phyloP scores from a whole-genome alignment of 2,888 invertebrate species.

The Hirtodrosophila alboralis region DNA sequence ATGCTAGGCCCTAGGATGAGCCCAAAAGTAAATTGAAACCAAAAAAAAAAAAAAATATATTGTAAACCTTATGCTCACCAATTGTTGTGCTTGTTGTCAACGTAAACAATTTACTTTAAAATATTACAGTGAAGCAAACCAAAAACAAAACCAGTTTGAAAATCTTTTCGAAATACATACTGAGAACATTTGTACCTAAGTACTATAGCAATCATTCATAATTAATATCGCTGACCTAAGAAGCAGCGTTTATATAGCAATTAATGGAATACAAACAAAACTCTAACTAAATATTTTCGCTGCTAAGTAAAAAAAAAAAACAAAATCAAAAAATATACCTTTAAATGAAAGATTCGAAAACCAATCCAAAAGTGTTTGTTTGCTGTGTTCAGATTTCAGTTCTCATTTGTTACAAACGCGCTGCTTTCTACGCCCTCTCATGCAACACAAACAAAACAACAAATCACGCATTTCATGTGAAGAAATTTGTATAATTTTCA shows the following conservation, averaged over 20 bases:
- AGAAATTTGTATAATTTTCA: constrained; percentile 23
- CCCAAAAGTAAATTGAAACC: constrained; percentile 11
- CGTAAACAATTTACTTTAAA: constrained; percentile 58
- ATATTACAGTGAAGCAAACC: constrained; percentile 34
- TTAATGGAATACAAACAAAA: constrained; percentile 37
- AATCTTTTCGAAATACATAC: constrained; percentile 27
- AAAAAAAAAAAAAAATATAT: constrained; percentile 30
- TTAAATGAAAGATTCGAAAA: constrained; percentile 61
- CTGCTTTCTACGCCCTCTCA: constrained; percentile 30
- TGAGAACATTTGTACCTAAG: constrained; percentile 60
- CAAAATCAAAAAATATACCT: constrained; percentile 53
- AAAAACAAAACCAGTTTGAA: constrained; percentile 23
- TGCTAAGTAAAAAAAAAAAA: constrained; percentile 41
- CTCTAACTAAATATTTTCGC: constrained; percentile 39
- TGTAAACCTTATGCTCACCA: constrained; percentile 79
- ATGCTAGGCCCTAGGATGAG: constrained; percentile 29
- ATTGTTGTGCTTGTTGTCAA: constrained; percentile 76
- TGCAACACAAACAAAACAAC: constrained; percentile 44
- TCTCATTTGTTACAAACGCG: constrained; percentile 42
- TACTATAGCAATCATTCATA: constrained; percentile 56
- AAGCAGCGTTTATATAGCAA: constrained; percentile 31
- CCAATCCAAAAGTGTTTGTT: constrained; percentile 70
- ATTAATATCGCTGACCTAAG: constrained; percentile 21
- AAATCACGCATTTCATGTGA: constrained; percentile 19
- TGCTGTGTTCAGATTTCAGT: constrained; percentile 69